Conservation (phyloP, 2,888 invertebrate species). For the Lasioglossum zephyrum region DNA sequence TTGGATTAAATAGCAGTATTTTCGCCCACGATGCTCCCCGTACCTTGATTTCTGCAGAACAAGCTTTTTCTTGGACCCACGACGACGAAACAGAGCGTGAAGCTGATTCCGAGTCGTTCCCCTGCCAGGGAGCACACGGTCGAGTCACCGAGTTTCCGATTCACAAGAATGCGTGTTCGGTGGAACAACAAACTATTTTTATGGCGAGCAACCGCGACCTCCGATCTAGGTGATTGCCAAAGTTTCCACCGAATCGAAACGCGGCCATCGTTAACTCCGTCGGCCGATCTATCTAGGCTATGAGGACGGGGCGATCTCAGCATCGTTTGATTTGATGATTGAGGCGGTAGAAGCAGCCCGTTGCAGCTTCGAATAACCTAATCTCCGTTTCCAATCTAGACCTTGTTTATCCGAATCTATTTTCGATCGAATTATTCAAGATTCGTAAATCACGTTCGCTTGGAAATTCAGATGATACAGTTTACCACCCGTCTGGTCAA, state of each 20-base stretch:
- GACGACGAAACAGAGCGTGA: not conserved
- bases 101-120: not conserved
- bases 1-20: not conserved
- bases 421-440: not conserved
- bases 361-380: not conserved
- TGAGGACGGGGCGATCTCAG: not conserved
- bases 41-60: not conserved
- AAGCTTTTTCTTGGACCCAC: not conserved
- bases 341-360: not conserved
- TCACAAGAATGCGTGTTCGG: slow-evolving; percentile 27
- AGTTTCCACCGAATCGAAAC: slow-evolving; percentile 20
- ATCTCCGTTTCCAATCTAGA: not conserved
- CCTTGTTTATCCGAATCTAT: not conserved
- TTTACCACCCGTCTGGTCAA: not conserved
- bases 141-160: not conserved
- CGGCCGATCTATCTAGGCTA: slow-evolving; percentile 15
- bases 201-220: slow-evolving; percentile 16
- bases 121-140: not conserved
- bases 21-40: not conserved
- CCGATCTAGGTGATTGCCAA: slow-evolving; percentile 45
- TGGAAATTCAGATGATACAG: not conserved
- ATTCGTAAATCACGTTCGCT: not conserved
- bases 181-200: slow-evolving; percentile 27
- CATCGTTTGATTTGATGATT: not conserved
- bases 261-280: slow-evolving; percentile 13